Conservation (phyloP, 1,140 invertebrate genomes). For the Penaeus chinensis region DNA sequence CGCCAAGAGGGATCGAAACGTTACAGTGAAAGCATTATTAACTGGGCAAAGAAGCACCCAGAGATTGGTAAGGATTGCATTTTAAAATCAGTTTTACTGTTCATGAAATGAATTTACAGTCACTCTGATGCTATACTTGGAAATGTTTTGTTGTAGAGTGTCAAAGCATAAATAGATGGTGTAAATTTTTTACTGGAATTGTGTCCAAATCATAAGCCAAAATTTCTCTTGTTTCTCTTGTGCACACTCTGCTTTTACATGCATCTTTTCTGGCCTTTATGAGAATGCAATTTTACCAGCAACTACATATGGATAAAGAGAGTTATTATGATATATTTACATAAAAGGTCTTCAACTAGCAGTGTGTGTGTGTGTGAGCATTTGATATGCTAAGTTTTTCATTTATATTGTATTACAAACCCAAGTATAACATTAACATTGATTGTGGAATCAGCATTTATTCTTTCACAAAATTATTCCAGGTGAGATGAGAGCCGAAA, state of each 20-base stretch:
- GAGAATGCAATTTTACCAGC: no score
- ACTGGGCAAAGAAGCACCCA: conserved; percentile 21
- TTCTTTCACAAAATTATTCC: not conserved
- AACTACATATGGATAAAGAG: no score
- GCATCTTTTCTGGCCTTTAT: no score
- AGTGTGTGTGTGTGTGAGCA: no score
- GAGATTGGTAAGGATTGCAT: conserved; percentile 34
- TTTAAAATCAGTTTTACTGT: not conserved
- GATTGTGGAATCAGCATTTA: not conserved
- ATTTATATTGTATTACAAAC: no score
- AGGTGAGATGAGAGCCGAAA: conserved; percentile 26
- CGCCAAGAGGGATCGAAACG: conserved; percentile 74
- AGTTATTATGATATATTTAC: no score
- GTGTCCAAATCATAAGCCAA: no score
- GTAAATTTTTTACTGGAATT: no score
- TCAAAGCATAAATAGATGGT: not conserved
- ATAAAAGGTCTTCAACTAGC: no score
- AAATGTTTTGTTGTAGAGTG: not conserved
- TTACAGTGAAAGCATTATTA: conserved; percentile 70
- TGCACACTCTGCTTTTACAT: no score
- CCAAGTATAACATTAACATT: not conserved
- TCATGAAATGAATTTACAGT: not conserved
- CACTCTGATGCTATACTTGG: not conserved
- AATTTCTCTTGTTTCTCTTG: no score
- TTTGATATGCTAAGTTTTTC: no score